Conservation (phyloP, 2,113 vertebrate species). For the Brachyhypopomus gauderio region DNA sequence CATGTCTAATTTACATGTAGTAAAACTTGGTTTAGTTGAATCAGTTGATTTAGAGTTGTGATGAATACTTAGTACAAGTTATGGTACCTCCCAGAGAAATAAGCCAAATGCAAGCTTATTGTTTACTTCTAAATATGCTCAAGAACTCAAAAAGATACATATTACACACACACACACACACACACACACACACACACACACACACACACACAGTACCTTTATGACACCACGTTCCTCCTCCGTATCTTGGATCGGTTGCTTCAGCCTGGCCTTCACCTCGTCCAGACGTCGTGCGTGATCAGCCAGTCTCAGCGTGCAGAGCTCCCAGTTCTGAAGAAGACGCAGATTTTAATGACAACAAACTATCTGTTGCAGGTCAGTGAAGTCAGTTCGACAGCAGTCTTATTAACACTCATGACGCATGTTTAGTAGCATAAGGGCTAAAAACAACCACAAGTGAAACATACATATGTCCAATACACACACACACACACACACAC, state of each 20-base stretch:
- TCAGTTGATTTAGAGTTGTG: no score
- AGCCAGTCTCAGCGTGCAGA: conserved; percentile 74
- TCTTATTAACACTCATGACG: no score
- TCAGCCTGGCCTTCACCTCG: conserved; percentile 73
- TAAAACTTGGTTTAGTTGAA: no score
- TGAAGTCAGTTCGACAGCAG: not conserved
- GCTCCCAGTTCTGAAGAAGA: conserved; percentile 81
- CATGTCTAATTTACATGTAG: no score
- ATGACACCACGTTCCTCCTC: conserved; percentile 68
- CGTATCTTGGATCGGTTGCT: conserved; percentile 78
- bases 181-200: not conserved
- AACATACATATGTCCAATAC: not conserved
- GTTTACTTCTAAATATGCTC: no score
- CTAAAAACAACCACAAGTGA: not conserved
- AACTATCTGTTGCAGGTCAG: not conserved
- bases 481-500: conserved; percentile 12
- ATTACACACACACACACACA: no score
- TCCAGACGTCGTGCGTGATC: conserved; percentile 70
- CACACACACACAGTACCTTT: conserved; percentile 74
- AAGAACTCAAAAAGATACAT: no score
- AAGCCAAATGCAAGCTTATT: no score
- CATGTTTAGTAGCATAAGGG: no score
- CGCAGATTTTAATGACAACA: conserved; percentile 46
- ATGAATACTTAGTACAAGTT: no score
- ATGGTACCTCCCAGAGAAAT: no score